Evolutionary conservation across 2,113 vertebrate genomes (phyloP).

Genomic region (Pterocles burchelli): DNA sequence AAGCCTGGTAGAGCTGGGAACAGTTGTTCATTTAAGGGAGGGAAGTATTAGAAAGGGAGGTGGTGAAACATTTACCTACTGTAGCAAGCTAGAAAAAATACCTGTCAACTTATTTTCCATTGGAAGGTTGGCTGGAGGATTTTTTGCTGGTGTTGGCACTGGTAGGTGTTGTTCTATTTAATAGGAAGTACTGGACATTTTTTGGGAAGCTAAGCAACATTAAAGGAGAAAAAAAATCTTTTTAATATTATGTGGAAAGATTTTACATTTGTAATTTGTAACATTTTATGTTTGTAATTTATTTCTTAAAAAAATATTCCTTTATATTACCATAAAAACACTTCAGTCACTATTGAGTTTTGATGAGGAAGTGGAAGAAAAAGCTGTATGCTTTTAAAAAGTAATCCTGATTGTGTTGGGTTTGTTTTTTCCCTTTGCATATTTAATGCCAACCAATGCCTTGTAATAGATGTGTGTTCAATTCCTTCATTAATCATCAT

Average conservation of each 20-base stretch:
- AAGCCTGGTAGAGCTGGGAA: background rate
- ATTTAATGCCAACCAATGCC: background rate
- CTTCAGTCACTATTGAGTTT: background rate
- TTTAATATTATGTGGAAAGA: background rate
- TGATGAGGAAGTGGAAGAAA: background rate
- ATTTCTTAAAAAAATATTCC: background rate
- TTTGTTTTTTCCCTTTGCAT: background rate
- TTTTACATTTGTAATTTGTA: background rate
- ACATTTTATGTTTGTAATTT: background rate
- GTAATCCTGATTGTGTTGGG: background rate
- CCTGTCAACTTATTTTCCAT: background rate
- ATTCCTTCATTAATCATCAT: background rate
- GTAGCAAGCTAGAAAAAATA: background rate
- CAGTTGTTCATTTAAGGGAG: background rate
- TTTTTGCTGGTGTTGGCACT: conserved; percentile 20
- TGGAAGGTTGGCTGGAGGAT: background rate
- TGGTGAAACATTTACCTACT: background rate
- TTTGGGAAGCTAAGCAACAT: background rate
- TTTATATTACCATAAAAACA: background rate
- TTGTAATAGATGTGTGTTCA: background rate
- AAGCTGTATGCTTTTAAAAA: background rate
- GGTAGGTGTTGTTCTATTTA: conserved; percentile 8
- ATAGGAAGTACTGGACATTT: background rate
- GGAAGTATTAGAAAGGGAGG: background rate
- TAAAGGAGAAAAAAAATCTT: background rate